Evolutionary conservation across 2,888 invertebrate species (phyloP).

Genomic region (Meta bourneti): DNA sequence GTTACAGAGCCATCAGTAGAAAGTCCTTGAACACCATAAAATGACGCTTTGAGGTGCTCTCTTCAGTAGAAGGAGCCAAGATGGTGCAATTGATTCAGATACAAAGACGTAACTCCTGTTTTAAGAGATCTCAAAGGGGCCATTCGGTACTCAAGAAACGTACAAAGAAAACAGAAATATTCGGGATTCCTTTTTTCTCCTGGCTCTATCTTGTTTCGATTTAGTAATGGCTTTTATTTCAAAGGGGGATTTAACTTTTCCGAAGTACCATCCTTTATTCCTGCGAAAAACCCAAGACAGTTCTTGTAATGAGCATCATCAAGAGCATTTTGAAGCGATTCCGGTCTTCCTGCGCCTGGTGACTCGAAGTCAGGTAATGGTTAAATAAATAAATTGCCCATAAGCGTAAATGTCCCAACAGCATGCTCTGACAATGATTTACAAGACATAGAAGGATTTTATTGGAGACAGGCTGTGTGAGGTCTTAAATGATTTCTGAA

Average conservation of each 20-base stretch:
- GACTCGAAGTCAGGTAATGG: not conserved
- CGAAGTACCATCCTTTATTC: slow-evolving; percentile 39
- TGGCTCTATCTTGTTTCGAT: slow-evolving; percentile 27
- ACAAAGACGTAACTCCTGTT: slow-evolving; percentile 25
- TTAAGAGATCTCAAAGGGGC: slow-evolving; percentile 42
- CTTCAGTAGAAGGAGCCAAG: not conserved
- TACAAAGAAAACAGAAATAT: slow-evolving; percentile 41
- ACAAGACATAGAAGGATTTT: not conserved
- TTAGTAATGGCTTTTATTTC: slow-evolving; percentile 57
- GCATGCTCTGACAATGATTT: not conserved
- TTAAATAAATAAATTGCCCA: slow-evolving; percentile 18
- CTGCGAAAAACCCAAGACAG: slow-evolving; percentile 7
- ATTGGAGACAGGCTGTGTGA: not conserved
- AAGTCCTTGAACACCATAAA: not conserved
- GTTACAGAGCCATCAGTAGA: not conserved
- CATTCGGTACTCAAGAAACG: slow-evolving; percentile 26
- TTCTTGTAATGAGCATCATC: slow-evolving; percentile 51
- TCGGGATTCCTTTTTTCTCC: not conserved
- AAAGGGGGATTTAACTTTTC: slow-evolving; percentile 55
- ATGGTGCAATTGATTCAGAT: slow-evolving; percentile 20
- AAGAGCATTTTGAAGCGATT: slow-evolving; percentile 22
- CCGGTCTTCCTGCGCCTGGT: not conserved
- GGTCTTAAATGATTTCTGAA: too few relatives aligned
- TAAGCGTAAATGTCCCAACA: not conserved
- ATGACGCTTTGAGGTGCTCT: not conserved